A percentile compares a stretch with the other conserved stretches of the same genome.
phyloP scores from a whole-genome alignment of 2,888 invertebrate genomes.

The Drosophila anceps region DNA sequence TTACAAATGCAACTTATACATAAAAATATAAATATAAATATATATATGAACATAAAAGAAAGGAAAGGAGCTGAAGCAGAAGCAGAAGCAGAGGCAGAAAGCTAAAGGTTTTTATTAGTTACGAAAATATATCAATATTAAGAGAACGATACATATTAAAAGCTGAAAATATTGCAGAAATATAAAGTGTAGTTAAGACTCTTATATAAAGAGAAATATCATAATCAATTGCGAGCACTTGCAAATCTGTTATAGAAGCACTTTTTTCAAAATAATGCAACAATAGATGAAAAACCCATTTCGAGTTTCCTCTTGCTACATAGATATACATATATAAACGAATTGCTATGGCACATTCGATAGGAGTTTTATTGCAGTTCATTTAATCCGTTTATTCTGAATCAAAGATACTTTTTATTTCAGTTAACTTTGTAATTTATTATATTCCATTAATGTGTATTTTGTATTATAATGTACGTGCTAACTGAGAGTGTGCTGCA shows the following conservation, averaged over 20 bases:
- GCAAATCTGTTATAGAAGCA: constrained; percentile 63
- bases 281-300: constrained; percentile 26
- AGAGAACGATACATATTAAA: constrained; percentile 69
- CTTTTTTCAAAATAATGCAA: constrained; percentile 50
- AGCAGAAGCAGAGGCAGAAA: constrained; percentile 23
- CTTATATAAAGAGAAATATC: constrained; percentile 52
- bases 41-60: constrained; percentile 29
- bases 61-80: constrained; percentile 12
- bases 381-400: constrained; percentile 26
- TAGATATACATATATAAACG: background rate
- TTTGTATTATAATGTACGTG: constrained; percentile 70
- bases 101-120: constrained; percentile 67
- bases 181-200: constrained; percentile 61
- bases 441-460: constrained; percentile 58
- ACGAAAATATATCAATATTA: constrained; percentile 60
- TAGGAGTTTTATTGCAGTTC: constrained; percentile 26
- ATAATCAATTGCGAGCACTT: constrained; percentile 62
- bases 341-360: constrained; percentile 45
- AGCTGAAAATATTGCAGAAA: constrained; percentile 77
- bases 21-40: constrained; percentile 61
- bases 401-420: constrained; percentile 27
- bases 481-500: constrained; percentile 76
- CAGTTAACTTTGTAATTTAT: constrained; percentile 48
- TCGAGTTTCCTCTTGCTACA: constrained; percentile 2
- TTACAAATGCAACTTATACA: constrained; percentile 46